Evolutionary conservation across 2,888 invertebrate species (phyloP).

Genomic region (Tipula unca): DNA sequence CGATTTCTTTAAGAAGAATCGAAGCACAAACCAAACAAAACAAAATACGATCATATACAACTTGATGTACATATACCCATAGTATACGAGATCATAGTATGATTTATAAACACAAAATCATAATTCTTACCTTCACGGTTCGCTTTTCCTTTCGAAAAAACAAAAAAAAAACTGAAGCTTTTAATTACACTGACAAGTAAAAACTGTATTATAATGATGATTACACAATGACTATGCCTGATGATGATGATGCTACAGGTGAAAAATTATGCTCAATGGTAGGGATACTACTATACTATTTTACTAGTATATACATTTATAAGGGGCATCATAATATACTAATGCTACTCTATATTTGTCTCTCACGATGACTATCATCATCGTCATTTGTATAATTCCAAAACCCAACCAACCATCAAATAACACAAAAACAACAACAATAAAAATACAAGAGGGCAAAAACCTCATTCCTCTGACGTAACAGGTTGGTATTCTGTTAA

Average conservation of each 20-base stretch:
- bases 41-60: background rate
- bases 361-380: background rate
- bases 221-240: background rate
- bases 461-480: conserved; percentile 25
- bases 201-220: background rate
- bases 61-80: background rate
- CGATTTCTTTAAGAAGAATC: background rate
- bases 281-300: background rate
- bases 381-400: background rate
- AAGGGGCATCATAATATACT: background rate
- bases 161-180: background rate
- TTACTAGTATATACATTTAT: background rate
- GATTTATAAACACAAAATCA: background rate
- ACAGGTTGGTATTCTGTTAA: conserved; percentile 23
- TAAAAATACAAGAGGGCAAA: conserved; percentile 20
- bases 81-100: background rate
- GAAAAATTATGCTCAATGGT: background rate
- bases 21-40: background rate
- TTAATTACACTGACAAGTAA: background rate
- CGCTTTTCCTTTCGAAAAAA: background rate
- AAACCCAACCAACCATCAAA: conserved; percentile 15
- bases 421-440: background rate
- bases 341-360: background rate
- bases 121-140: background rate
- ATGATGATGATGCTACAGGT: conserved; percentile 8